Conservation (phyloP, 2,888 invertebrate species). For the Parascotia fuliginaria region DNA sequence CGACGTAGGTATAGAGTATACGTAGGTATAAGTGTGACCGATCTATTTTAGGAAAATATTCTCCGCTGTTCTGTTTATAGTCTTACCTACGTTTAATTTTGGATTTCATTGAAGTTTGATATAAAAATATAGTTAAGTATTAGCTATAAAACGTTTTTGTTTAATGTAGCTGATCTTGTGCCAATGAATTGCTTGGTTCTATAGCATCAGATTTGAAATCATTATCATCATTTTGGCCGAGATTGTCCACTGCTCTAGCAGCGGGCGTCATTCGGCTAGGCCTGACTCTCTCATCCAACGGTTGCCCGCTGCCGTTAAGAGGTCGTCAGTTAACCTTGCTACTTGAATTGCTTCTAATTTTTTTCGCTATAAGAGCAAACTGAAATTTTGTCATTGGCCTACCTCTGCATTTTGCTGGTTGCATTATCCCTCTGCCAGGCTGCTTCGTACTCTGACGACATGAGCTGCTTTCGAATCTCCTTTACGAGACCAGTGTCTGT, state of each 20-base stretch:
- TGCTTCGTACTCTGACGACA: constrained; percentile 89
- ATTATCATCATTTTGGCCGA: too few relatives aligned
- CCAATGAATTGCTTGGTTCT: too few relatives aligned
- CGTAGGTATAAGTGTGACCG: too few relatives aligned
- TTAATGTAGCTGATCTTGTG: not conserved
- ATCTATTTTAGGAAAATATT: not conserved
- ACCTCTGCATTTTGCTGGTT: constrained; percentile 88
- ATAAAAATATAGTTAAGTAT: constrained; percentile 1
- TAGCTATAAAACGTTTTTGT: not conserved
- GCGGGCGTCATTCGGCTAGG: too few relatives aligned
- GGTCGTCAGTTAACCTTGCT: too few relatives aligned
- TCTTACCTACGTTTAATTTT: not conserved
- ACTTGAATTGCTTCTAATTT: too few relatives aligned
- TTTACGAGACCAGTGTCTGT: constrained; percentile 88
- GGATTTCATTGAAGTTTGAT: not conserved
- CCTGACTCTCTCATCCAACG: too few relatives aligned
- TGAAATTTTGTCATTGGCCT: constrained; percentile 44
- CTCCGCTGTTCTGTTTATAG: not conserved
- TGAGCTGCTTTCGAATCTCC: constrained; percentile 89
- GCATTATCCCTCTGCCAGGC: constrained; percentile 90
- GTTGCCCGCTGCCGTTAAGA: too few relatives aligned
- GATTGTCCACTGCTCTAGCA: too few relatives aligned
- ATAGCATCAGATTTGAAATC: too few relatives aligned
- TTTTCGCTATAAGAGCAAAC: too few relatives aligned
- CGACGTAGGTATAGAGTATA: too few relatives aligned